Conservation (phyloP, 2,888 invertebrate species). For the Lithophane ornitopus region DNA sequence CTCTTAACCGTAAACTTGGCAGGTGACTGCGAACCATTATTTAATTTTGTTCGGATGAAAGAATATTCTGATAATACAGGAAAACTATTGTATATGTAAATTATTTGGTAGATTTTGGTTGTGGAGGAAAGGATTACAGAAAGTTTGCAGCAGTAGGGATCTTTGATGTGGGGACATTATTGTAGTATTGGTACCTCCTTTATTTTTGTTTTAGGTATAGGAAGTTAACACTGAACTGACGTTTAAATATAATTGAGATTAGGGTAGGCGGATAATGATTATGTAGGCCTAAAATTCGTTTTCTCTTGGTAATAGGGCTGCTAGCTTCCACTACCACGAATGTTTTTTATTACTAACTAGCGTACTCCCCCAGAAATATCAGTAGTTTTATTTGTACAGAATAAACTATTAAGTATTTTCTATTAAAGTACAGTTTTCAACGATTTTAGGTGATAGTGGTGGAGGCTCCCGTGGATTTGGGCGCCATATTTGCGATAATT, state of each 20-base stretch:
- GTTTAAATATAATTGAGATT: too few species aligned
- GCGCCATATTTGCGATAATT: too few species aligned
- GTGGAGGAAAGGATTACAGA: background rate
- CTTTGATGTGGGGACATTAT: background rate
- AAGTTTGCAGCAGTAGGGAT: background rate
- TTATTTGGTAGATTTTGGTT: background rate
- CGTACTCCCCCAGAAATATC: background rate
- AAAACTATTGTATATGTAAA: background rate
- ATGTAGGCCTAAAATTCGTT: background rate
- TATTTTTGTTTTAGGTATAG: too few species aligned
- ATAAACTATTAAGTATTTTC: too few species aligned
- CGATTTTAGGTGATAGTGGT: too few species aligned
- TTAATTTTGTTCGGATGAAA: conserved; percentile 17
- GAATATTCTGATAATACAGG: conserved; percentile 18
- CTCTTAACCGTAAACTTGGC: conserved; percentile 72
- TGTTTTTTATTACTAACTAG: background rate
- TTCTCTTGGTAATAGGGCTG: background rate
- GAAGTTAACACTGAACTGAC: background rate
- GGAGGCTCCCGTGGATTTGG: too few species aligned
- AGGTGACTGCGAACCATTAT: conserved; percentile 57
- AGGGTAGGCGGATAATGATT: too few species aligned
- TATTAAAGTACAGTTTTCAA: too few species aligned
- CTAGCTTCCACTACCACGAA: background rate
- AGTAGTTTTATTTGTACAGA: background rate
- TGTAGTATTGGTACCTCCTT: background rate